These are phyloP conservation scores for Drosophila paucipuncta DNA, from an alignment of 2,888 invertebrate genomes.

Conservation along the genomic window DNA sequence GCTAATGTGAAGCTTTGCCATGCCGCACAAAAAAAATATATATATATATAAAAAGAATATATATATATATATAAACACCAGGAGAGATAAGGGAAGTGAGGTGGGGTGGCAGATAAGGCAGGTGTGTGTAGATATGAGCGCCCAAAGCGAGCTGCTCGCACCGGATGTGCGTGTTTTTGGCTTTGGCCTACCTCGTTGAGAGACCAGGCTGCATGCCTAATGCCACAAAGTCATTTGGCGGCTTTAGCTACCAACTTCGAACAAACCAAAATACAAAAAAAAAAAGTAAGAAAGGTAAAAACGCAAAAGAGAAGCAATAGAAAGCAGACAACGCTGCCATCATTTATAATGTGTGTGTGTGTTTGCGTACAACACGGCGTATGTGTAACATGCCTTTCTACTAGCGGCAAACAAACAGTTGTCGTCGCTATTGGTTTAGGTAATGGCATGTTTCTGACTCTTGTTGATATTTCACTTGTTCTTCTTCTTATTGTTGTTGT, in stretches of 20 bases:
- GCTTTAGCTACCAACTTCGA: constrained; percentile 65
- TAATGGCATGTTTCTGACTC: constrained; percentile 33
- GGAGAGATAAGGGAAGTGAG: background rate
- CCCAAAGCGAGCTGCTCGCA: constrained; percentile 25
- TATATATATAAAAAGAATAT: background rate
- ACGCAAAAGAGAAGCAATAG: constrained; percentile 10
- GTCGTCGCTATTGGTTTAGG: constrained; percentile 33
- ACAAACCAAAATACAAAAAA: constrained; percentile 37
- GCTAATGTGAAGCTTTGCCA: constrained; percentile 61
- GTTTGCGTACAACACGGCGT: constrained; percentile 58
- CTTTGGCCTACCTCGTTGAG: constrained; percentile 29
- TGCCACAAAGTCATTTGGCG: constrained; percentile 80
- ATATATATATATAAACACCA: background rate
- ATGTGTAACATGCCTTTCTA: constrained; percentile 71
- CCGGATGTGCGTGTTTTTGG: constrained; percentile 73
- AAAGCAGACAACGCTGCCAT: constrained; percentile 52
- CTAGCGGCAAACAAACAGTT: constrained; percentile 44
- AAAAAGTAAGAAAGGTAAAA: constrained; percentile 16
- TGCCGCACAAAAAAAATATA: constrained; percentile 9
- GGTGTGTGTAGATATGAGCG: constrained; percentile 51
- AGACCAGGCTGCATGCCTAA: constrained; percentile 58
- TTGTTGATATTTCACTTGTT: constrained; percentile 24
- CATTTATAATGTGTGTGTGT: constrained; percentile 61
- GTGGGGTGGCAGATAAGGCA: background rate
- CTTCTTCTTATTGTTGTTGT: constrained; percentile 14